Percentiles rank a stretch among this genome's conserved stretches.
These are phyloP conservation scores for Agrotis puta DNA, from an alignment of 2,888 invertebrate genomes.

Conservation along the genomic window DNA sequence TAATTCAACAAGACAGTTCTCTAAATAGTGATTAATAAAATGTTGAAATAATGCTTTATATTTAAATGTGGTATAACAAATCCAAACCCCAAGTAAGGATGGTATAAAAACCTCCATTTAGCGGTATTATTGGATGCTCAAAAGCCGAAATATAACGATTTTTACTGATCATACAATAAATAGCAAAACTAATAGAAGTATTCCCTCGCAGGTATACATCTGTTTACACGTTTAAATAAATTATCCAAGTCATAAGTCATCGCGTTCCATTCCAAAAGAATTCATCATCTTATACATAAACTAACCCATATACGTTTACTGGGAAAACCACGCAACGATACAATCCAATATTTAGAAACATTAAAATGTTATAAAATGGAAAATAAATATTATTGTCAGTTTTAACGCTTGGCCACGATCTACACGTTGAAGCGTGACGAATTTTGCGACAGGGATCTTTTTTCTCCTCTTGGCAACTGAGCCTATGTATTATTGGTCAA, in stretches of 20 bases:
- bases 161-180: constrained; percentile 3
- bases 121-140: too few species aligned
- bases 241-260: constrained; percentile 59
- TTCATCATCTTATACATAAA: constrained; percentile 62
- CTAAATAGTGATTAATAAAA: too few species aligned
- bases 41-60: too few species aligned
- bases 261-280: constrained; percentile 59
- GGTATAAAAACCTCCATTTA: too few species aligned
- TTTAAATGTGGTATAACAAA: too few species aligned
- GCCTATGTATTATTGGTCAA: too few species aligned
- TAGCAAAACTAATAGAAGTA: constrained; percentile 58
- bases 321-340: constrained; percentile 29
- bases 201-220: constrained; percentile 33
- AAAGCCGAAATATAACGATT: not conserved
- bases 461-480: not conserved
- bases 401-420: not conserved
- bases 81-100: too few species aligned
- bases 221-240: constrained; percentile 64
- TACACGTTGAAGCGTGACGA: not conserved
- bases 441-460: not conserved
- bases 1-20: too few species aligned
- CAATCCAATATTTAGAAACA: constrained; percentile 57
- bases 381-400: constrained; percentile 21
- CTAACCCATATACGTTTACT: constrained; percentile 57
- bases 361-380: constrained; percentile 34